phyloP scores from a whole-genome alignment of 1,140 invertebrate species.

The Meteorus sp. region DNA sequence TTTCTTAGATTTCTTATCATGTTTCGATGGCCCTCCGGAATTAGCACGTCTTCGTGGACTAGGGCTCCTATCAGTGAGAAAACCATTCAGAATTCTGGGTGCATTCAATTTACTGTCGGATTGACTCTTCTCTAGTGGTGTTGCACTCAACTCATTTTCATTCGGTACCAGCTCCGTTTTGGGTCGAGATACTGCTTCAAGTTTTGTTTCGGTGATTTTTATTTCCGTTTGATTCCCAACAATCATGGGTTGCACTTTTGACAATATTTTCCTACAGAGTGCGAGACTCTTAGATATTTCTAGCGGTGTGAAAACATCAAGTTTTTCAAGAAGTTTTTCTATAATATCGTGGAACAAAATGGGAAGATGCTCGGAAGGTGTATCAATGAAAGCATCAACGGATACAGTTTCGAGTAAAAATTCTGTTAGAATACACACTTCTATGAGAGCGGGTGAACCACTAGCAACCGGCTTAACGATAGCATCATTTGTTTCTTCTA shows the following conservation, averaged over 20 bases:
- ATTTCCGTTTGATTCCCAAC: slow-evolving; percentile 41
- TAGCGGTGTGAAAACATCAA: slow-evolving; percentile 62
- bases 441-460: slow-evolving; percentile 64
- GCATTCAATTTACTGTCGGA: slow-evolving; percentile 68
- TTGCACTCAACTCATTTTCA: slow-evolving; percentile 31
- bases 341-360: slow-evolving; percentile 71
- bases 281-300: slow-evolving; percentile 70
- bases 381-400: slow-evolving; percentile 78
- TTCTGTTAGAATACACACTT: slow-evolving; percentile 74
- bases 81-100: slow-evolving; percentile 38
- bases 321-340: slow-evolving; percentile 63
- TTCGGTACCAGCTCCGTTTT: not conserved
- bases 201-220: slow-evolving; percentile 21
- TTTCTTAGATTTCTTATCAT: slow-evolving; percentile 54
- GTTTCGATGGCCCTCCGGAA: slow-evolving; percentile 50
- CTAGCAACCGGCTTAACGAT: slow-evolving; percentile 62
- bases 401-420: slow-evolving; percentile 81
- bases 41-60: slow-evolving; percentile 53
- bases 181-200: slow-evolving; percentile 26
- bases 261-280: slow-evolving; percentile 76
- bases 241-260: slow-evolving; percentile 72
- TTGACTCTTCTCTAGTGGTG: slow-evolving; percentile 66
- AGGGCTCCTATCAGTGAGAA: slow-evolving; percentile 43
- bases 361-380: slow-evolving; percentile 78
- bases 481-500: slow-evolving; percentile 30